phyloP scores from a whole-genome alignment of 2,113 vertebrate species.

The Dolichallabes microphthalmus region DNA sequence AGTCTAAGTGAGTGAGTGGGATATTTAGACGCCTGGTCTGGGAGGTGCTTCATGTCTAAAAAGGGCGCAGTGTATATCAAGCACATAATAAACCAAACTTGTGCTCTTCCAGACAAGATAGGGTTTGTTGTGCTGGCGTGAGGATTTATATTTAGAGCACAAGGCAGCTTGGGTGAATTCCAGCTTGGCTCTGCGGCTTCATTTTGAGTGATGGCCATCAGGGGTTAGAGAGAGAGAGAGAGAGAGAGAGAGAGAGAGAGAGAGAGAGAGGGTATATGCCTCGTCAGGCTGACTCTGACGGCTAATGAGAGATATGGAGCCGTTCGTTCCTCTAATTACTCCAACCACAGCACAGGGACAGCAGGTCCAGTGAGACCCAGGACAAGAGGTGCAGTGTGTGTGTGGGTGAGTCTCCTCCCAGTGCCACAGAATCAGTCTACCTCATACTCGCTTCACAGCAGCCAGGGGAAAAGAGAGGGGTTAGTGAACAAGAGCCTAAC shows the following conservation, averaged over 20 bases:
- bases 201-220: constrained; percentile 50
- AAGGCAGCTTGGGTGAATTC: constrained; percentile 68
- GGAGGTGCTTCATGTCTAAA: constrained; percentile 12
- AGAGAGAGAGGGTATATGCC: constrained; percentile 43
- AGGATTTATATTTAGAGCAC: constrained; percentile 69
- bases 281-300: constrained; percentile 64
- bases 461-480: background rate
- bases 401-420: constrained; percentile 33
- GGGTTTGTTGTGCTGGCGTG: constrained; percentile 68
- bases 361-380: constrained; percentile 35
- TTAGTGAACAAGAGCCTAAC: constrained; percentile 12
- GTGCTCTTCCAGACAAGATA: constrained; percentile 66
- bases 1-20: background rate
- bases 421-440: constrained; percentile 29
- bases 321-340: constrained; percentile 69
- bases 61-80: constrained; percentile 55
- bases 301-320: constrained; percentile 71
- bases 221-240: constrained; percentile 21
- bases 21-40: background rate
- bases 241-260: constrained; percentile 13
- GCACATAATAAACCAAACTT: constrained; percentile 58
- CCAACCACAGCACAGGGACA: constrained; percentile 59
- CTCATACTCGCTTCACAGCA: constrained; percentile 34
- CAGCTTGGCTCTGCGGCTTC: constrained; percentile 64
- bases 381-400: constrained; percentile 50